Percentiles rank a stretch among this genome's conserved stretches.
Conservation (phyloP, 1,140 invertebrate species). For the Himalopsyche phryganea region DNA sequence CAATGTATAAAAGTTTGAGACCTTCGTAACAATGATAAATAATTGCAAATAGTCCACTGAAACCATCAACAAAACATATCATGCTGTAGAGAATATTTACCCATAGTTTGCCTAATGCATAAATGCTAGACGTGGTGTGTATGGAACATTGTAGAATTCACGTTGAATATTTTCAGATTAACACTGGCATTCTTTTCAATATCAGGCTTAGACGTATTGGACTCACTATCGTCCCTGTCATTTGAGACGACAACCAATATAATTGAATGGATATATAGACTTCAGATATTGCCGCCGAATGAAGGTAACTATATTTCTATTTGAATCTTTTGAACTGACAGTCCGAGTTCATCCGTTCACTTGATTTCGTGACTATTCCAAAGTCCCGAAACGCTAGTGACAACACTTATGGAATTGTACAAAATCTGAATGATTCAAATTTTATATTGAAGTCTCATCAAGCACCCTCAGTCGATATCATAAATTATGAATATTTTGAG, state of each 20-base stretch:
- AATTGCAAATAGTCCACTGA: background rate
- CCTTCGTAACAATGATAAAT: background rate
- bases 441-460: too few relatives aligned
- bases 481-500: too few relatives aligned
- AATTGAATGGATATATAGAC: slow-evolving; percentile 86
- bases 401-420: too few relatives aligned
- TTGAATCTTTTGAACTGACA: too few relatives aligned
- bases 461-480: too few relatives aligned
- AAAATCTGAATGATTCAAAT: too few relatives aligned
- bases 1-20: too few relatives aligned
- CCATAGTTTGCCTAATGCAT: background rate
- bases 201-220: slow-evolving; percentile 83
- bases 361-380: too few relatives aligned
- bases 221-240: slow-evolving; percentile 65
- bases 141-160: background rate
- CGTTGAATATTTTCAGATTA: slow-evolving; percentile 61
- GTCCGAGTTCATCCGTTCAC: too few relatives aligned
- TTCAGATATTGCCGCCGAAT: slow-evolving; percentile 67
- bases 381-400: too few relatives aligned
- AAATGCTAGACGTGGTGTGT: background rate
- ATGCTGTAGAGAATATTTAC: background rate
- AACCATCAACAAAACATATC: background rate
- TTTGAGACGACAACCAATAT: slow-evolving; percentile 63
- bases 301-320: slow-evolving; percentile 49
- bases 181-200: slow-evolving; percentile 87